phyloP scores from a whole-genome alignment of 1,140 invertebrate species.

The Adelges cooleyi region DNA sequence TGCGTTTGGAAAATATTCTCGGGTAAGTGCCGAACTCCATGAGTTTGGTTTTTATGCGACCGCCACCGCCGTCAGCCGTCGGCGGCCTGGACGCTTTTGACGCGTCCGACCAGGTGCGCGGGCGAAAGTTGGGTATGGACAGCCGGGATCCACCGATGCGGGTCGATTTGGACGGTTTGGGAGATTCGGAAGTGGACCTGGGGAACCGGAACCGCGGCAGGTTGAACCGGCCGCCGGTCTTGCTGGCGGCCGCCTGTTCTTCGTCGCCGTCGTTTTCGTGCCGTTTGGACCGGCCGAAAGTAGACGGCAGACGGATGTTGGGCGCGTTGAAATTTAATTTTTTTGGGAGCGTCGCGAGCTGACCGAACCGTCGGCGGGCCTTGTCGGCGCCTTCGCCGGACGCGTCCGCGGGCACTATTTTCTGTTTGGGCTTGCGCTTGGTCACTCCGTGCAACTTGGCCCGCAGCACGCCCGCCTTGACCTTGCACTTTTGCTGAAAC shows the following conservation, averaged over 20 bases:
- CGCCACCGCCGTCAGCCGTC: not conserved
- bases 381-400: not conserved
- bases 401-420: not conserved
- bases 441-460: not conserved
- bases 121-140: not conserved
- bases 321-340: constrained; percentile 11
- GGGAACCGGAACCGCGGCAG: not conserved
- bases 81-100: constrained; percentile 26
- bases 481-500: constrained; percentile 12
- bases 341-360: constrained; percentile 6
- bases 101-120: constrained; percentile 18
- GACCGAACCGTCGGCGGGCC: not conserved
- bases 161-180: constrained; percentile 34
- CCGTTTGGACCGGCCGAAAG: not conserved
- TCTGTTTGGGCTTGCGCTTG: constrained; percentile 8
- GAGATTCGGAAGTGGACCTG: constrained; percentile 39
- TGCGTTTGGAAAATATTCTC: constrained; percentile 49
- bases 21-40: constrained; percentile 57
- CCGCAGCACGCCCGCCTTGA: not conserved
- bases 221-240: constrained; percentile 32
- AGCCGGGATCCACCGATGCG: not conserved
- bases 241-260: not conserved
- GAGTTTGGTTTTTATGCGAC: constrained; percentile 32
- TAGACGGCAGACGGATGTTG: not conserved
- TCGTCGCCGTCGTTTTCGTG: not conserved